These are phyloP conservation scores for Sclerurus mexicanus DNA, from an alignment of 2,113 vertebrate genomes.

Conservation along the genomic window DNA sequence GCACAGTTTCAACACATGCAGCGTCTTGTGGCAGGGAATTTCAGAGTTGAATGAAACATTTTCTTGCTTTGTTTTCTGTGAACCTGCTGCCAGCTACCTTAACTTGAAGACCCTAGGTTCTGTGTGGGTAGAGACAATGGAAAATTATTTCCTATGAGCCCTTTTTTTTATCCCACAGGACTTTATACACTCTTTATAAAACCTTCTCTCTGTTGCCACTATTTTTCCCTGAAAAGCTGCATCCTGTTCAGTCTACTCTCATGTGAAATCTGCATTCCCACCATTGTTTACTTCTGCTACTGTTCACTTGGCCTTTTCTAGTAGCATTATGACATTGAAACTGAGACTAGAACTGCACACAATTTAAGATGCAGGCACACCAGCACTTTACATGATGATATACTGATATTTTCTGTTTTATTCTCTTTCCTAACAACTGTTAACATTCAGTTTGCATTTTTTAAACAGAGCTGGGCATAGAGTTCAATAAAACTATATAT, in stretches of 20 bases:
- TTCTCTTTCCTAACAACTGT: background rate
- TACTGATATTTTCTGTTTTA: background rate
- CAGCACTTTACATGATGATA: background rate
- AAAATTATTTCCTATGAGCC: background rate
- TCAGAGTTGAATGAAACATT: accelerated
- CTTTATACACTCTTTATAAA: background rate
- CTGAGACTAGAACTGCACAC: background rate
- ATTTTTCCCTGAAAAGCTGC: background rate
- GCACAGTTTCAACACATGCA: background rate
- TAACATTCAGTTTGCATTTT: background rate
- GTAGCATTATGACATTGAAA: background rate
- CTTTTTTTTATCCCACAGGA: background rate
- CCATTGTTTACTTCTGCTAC: background rate
- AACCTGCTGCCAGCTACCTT: background rate
- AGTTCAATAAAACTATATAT: background rate
- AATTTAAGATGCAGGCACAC: background rate
- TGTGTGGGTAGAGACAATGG: background rate
- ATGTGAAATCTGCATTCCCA: background rate
- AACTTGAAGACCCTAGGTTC: background rate
- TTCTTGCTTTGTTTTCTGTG: background rate
- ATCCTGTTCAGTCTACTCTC: background rate
- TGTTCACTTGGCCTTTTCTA: background rate
- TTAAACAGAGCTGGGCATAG: background rate
- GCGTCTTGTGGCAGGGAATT: background rate
- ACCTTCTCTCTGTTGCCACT: background rate